Evolutionary conservation across 2,113 vertebrate species (phyloP).

Genomic region (Dipodomys ordii): DNA sequence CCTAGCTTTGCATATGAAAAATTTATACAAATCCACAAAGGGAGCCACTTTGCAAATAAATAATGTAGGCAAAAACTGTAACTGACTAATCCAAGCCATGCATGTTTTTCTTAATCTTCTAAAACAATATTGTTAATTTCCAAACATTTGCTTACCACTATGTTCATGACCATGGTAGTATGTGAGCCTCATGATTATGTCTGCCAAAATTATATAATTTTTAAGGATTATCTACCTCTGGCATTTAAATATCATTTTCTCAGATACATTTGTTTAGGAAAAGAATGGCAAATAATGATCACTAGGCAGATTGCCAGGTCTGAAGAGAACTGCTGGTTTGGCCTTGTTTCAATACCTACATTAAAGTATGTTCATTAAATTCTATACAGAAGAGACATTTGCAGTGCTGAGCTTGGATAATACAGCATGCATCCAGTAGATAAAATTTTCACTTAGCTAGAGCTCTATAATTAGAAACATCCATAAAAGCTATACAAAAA

Average conservation of each 20-base stretch:
- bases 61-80: neutral
- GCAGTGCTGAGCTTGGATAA: conserved; percentile 24
- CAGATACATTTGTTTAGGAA: conserved; percentile 19
- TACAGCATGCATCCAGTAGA: neutral
- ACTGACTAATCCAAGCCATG: neutral
- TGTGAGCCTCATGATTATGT: neutral
- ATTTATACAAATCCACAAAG: conserved; percentile 59
- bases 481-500: conserved; percentile 32
- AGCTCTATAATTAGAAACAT: conserved; percentile 26
- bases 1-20: conserved; percentile 70
- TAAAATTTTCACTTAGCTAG: conserved; percentile 25
- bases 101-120: conserved; percentile 2
- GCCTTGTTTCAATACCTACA: conserved; percentile 1
- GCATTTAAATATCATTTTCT: conserved; percentile 16
- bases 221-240: neutral
- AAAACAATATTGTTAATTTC: conserved; percentile 47
- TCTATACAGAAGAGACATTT: conserved; percentile 42
- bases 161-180: neutral
- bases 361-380: conserved; percentile 49
- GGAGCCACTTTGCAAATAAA: conserved; percentile 3
- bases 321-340: conserved; percentile 38
- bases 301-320: conserved; percentile 3
- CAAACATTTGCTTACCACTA: conserved; percentile 15
- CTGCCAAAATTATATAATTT: conserved; percentile 17
- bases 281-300: neutral